A percentile compares a stretch with the other conserved stretches of the same genome.
These are phyloP conservation scores for Zaprionus africanus DNA, from an alignment of 1,140 invertebrate genomes.

Conservation along the genomic window DNA sequence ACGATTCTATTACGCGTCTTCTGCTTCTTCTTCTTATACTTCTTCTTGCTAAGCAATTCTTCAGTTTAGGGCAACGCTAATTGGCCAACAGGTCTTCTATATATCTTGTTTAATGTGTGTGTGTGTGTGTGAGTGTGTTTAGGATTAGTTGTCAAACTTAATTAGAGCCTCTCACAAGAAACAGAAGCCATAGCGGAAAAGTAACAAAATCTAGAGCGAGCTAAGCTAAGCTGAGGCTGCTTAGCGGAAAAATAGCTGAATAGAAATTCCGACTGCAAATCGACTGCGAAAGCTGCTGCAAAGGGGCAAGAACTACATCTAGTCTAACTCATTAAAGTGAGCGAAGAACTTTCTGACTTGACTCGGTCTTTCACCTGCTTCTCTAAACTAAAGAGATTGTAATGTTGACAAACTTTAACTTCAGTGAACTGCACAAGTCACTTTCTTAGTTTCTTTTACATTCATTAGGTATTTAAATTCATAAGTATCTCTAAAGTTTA, in stretches of 20 bases:
- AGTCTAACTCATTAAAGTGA: not conserved
- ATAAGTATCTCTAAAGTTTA: too few relatives aligned
- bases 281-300: not conserved
- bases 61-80: conserved; percentile 31
- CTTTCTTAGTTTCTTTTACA: too few relatives aligned
- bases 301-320: not conserved
- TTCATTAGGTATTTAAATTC: too few relatives aligned
- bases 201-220: conserved; percentile 10
- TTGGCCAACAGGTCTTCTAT: conserved; percentile 13
- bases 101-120: not conserved
- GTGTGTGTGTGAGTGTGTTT: conserved; percentile 1
- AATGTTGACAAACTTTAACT: too few relatives aligned
- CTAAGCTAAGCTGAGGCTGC: not conserved
- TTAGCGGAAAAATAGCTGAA: not conserved
- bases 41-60: conserved; percentile 4
- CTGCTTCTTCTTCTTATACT: not conserved
- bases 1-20: conserved; percentile 11
- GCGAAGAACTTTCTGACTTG: not conserved
- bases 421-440: too few relatives aligned
- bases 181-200: conserved; percentile 23
- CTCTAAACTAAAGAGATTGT: not conserved
- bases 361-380: not conserved
- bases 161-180: conserved; percentile 22
- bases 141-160: conserved; percentile 42
- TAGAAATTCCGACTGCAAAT: not conserved